Conservation (phyloP, 2,113 vertebrate species). For the Zosterops japonicus region DNA sequence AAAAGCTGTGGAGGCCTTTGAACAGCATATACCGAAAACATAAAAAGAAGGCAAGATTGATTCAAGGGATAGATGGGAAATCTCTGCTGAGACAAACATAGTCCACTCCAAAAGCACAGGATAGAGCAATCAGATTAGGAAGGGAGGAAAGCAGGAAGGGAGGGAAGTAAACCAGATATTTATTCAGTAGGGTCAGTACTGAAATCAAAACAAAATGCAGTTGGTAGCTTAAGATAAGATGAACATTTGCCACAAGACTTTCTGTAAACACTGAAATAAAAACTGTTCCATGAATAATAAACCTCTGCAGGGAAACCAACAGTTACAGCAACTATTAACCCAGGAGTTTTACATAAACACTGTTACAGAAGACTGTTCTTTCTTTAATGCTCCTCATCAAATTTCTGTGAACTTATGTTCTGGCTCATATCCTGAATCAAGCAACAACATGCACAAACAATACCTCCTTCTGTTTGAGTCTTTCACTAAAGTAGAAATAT, state of each 20-base stretch:
- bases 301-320: not conserved
- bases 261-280: not conserved
- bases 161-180: not conserved
- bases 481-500: not conserved
- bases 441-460: not conserved
- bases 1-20: not conserved
- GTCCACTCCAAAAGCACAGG: not conserved
- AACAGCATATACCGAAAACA: not conserved
- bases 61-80: not conserved
- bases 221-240: not conserved
- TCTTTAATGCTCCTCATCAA: not conserved
- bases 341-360: not conserved
- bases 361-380: not conserved
- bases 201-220: not conserved
- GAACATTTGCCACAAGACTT: not conserved
- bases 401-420: not conserved
- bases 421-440: not conserved
- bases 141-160: not conserved
- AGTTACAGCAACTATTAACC: not conserved
- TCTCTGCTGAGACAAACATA: not conserved
- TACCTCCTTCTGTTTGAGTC: not conserved
- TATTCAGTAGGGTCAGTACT: not conserved
- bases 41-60: not conserved
- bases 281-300: not conserved
- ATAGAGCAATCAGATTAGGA: not conserved